Conservation (phyloP, 2,888 invertebrate species). For the Amphipyra tragopoginis region DNA sequence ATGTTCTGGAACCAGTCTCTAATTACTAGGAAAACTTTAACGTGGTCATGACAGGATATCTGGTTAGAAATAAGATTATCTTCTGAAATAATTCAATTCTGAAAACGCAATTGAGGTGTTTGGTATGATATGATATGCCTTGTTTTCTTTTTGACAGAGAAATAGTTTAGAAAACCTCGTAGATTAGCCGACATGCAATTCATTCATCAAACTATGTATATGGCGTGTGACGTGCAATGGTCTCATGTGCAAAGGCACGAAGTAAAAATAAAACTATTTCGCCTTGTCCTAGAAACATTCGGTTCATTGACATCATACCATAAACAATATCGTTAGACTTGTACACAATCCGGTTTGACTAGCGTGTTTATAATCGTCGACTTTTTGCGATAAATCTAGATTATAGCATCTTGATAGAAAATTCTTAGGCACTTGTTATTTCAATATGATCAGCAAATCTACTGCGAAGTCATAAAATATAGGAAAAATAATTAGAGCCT, state of each 20-base stretch:
- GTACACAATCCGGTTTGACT: slow-evolving; percentile 34
- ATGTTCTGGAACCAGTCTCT: no score
- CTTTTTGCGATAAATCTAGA: slow-evolving; percentile 25
- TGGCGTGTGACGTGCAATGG: slow-evolving; percentile 25
- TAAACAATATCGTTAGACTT: slow-evolving; percentile 24
- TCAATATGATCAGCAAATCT: neutral
- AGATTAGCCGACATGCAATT: neutral
- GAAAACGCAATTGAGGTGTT: neutral
- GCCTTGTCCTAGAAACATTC: slow-evolving; percentile 60
- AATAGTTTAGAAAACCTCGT: neutral
- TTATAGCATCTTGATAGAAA: slow-evolving; percentile 4
- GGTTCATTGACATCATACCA: slow-evolving; percentile 58
- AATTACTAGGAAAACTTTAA: no score
- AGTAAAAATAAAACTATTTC: slow-evolving; percentile 36
- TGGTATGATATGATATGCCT: neutral
- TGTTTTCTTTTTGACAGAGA: neutral
- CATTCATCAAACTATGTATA: slow-evolving; percentile 17
- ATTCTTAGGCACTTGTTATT: neutral
- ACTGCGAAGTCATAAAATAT: no score
- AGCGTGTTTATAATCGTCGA: slow-evolving; percentile 29
- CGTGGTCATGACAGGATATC: neutral
- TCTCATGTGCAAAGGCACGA: slow-evolving; percentile 24
- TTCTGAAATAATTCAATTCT: neutral
- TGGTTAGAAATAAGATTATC: neutral
- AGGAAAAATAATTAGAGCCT: no score